Conservation (phyloP, 2,797 vertebrate genomes). For the Poeciliopsis infans region DNA sequence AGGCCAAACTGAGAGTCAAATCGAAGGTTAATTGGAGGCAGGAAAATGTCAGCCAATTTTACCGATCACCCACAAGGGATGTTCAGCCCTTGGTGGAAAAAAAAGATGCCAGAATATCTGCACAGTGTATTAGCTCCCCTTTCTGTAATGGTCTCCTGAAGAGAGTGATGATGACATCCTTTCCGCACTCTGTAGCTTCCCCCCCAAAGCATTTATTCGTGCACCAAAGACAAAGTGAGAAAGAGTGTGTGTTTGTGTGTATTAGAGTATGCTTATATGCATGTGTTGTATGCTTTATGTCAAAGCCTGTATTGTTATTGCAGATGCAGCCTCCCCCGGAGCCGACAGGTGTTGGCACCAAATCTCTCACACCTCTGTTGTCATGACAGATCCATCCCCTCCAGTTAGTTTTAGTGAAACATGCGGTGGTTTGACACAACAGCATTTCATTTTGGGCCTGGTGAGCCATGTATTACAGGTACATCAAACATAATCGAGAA, state of each 20-base stretch:
- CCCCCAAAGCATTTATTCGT: conserved; percentile 63
- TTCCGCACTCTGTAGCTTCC: conserved; percentile 52
- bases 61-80: conserved; percentile 78
- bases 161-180: conserved; percentile 81
- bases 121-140: conserved; percentile 67
- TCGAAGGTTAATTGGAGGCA: conserved; percentile 84
- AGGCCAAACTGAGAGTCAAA: conserved; percentile 81
- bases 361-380: conserved; percentile 69
- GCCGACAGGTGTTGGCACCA: conserved; percentile 77
- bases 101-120: conserved; percentile 68
- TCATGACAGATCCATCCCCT: conserved; percentile 63
- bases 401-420: conserved; percentile 54
- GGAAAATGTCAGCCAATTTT: conserved; percentile 82
- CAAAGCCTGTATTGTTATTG: conserved; percentile 63
- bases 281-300: conserved; percentile 67
- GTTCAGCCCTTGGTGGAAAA: conserved; percentile 67
- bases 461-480: conserved; percentile 19
- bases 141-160: conserved; percentile 77
- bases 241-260: conserved; percentile 26
- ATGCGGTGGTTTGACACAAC: conserved; percentile 52
- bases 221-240: conserved; percentile 37
- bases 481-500: conserved; percentile 13
- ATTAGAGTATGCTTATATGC: conserved; percentile 30
- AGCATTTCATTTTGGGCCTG: conserved; percentile 29
- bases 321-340: conserved; percentile 55